Percentiles rank a stretch among this genome's conserved stretches.
Conservation (phyloP, 2,113 vertebrate genomes). For the Halichoerus grypus region DNA sequence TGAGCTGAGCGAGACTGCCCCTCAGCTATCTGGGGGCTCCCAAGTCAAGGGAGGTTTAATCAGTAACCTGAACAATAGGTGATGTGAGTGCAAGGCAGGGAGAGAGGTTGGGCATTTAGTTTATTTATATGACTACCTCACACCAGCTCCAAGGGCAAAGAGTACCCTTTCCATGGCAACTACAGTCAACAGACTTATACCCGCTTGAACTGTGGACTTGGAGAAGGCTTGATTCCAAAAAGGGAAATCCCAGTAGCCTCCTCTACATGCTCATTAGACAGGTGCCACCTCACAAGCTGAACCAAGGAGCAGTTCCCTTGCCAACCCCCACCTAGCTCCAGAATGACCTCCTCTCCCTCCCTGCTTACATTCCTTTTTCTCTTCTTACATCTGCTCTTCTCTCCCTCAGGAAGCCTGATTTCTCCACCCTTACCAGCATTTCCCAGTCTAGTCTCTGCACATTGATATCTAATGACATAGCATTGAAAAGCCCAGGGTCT, state of each 20-base stretch:
- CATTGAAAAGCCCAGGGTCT: background rate
- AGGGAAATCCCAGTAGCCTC: slow-evolving; percentile 47
- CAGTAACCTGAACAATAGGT: slow-evolving; percentile 82
- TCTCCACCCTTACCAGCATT: background rate
- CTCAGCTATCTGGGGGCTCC: background rate
- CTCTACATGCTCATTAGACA: background rate
- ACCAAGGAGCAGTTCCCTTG: background rate
- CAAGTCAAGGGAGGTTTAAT: slow-evolving; percentile 85
- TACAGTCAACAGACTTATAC: slow-evolving; percentile 70
- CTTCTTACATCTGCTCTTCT: background rate
- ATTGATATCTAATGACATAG: background rate
- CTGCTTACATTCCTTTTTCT: background rate
- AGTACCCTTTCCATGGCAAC: slow-evolving; percentile 83
- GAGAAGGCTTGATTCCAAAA: slow-evolving; percentile 52
- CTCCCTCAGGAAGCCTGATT: background rate
- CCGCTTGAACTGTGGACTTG: slow-evolving; percentile 84
- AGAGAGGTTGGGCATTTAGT: slow-evolving; percentile 79
- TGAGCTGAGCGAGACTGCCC: background rate
- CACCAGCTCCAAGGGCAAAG: slow-evolving; percentile 83
- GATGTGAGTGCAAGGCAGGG: slow-evolving; percentile 72
- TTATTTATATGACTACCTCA: slow-evolving; percentile 83
- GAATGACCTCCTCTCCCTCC: background rate
- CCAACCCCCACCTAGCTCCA: background rate
- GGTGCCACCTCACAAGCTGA: slow-evolving; percentile 17
- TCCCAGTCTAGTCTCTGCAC: background rate